Evolutionary conservation across 1,140 invertebrate genomes (phyloP).

Genomic region (Eumaeus atala): DNA sequence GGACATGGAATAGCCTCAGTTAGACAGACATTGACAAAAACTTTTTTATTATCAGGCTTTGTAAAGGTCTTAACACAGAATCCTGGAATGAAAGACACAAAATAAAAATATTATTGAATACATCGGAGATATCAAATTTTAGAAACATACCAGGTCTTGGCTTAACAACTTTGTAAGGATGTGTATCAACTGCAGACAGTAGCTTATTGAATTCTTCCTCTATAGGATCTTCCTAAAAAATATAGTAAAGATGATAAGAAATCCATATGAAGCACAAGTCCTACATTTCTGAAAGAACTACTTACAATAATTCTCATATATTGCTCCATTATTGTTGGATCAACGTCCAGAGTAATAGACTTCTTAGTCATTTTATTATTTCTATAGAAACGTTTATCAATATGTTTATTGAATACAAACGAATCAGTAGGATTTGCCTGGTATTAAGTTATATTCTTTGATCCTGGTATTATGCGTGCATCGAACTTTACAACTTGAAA

Average conservation of each 20-base stretch:
- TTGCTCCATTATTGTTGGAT: slow-evolving; percentile 66
- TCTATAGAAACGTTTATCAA: not conserved
- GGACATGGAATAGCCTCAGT: slow-evolving; percentile 85
- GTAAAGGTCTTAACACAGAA: slow-evolving; percentile 88
- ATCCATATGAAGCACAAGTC: not conserved
- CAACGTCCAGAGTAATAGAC: slow-evolving; percentile 62
- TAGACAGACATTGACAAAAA: slow-evolving; percentile 88
- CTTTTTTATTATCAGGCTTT: slow-evolving; percentile 79
- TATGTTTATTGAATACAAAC: too few relatives aligned
- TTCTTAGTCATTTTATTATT: slow-evolving; percentile 49
- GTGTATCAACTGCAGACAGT: slow-evolving; percentile 41
- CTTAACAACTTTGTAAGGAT: slow-evolving; percentile 54
- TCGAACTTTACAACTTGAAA: too few relatives aligned
- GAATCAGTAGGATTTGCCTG: too few relatives aligned
- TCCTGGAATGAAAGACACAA: slow-evolving; percentile 74
- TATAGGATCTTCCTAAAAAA: slow-evolving; percentile 45
- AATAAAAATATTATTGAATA: slow-evolving; percentile 6
- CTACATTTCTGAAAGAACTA: slow-evolving; percentile 12
- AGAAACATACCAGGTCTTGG: slow-evolving; percentile 47
- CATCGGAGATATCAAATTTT: slow-evolving; percentile 5
- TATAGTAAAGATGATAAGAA: slow-evolving; percentile 16
- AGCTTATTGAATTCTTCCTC: slow-evolving; percentile 64
- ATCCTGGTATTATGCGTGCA: too few relatives aligned
- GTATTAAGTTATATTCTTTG: too few relatives aligned
- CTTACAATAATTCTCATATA: slow-evolving; percentile 64